A percentile compares a stretch with the other conserved stretches of the same genome.
Conservation (phyloP, 2,888 invertebrate genomes). For the Drosophila planitibia region DNA sequence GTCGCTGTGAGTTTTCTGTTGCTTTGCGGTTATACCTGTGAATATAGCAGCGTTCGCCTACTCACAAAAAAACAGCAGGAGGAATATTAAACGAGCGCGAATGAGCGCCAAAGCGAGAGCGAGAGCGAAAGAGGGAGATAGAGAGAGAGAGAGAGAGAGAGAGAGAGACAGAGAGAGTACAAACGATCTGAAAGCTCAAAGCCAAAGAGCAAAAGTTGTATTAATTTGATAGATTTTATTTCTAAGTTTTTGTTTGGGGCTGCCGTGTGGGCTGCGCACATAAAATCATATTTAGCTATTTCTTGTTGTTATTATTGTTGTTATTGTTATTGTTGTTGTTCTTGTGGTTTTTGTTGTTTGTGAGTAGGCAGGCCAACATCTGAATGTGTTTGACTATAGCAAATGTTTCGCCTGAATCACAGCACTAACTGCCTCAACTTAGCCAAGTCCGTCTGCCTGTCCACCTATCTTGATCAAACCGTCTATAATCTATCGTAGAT, state of each 20-base stretch:
- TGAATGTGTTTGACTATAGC: conserved; percentile 45
- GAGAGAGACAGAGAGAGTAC: conserved; percentile 4
- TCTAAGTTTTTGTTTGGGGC: conserved; percentile 16
- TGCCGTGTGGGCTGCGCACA: conserved; percentile 60
- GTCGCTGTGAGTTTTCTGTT: conserved; percentile 9
- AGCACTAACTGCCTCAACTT: neutral
- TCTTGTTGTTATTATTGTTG: neutral
- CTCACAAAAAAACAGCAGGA: conserved; percentile 23
- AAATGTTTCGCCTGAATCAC: conserved; percentile 10
- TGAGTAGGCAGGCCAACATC: conserved; percentile 45
- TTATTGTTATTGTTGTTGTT: conserved; percentile 1
- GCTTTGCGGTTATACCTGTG: conserved; percentile 18
- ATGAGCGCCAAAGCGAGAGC: neutral
- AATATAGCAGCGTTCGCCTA: conserved; percentile 45
- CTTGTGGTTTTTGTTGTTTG: neutral
- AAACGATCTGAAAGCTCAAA: conserved; percentile 20
- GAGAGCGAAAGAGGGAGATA: neutral
- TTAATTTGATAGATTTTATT: conserved; percentile 35
- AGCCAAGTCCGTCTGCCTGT: neutral
- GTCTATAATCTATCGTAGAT: neutral
- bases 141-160: neutral
- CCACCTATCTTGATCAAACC: neutral
- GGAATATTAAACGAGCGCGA: neutral
- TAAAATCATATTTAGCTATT: conserved; percentile 10
- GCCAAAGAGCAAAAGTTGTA: conserved; percentile 39